Evolutionary conservation across 1,140 invertebrate species (phyloP).

Genomic region (Cardiocondyla obscurior): DNA sequence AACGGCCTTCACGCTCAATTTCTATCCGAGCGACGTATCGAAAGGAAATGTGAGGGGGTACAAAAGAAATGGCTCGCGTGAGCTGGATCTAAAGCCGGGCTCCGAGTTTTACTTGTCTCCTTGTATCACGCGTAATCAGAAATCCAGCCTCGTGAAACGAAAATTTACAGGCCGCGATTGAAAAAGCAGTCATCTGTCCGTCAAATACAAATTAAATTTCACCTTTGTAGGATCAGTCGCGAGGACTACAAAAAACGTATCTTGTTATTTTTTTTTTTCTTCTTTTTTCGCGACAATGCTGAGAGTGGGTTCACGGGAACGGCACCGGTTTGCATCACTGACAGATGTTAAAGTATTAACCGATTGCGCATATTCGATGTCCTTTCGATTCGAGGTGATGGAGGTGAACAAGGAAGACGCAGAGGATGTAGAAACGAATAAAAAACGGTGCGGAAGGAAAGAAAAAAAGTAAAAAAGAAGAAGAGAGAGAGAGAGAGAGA

Average conservation of each 20-base stretch:
- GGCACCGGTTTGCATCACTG: constrained; percentile 53
- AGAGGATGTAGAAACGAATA: constrained; percentile 12
- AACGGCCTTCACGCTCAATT: constrained; percentile 8
- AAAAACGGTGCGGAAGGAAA: background rate
- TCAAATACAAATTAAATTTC: background rate
- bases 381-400: constrained; percentile 54
- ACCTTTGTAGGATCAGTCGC: background rate
- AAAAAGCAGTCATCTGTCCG: background rate
- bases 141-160: background rate
- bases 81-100: background rate
- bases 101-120: background rate
- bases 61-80: background rate
- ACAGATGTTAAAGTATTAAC: constrained; percentile 71
- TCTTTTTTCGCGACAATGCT: constrained; percentile 47
- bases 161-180: background rate
- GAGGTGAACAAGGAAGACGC: constrained; percentile 52
- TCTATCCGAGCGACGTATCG: background rate
- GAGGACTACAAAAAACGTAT: constrained; percentile 59
- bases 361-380: constrained; percentile 69
- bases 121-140: background rate
- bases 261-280: too few relatives aligned
- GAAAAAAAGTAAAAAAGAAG: background rate
- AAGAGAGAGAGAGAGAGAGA: background rate
- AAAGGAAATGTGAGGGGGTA: background rate
- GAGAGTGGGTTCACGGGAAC: constrained; percentile 36